Percentiles rank a stretch among this genome's conserved stretches.
phyloP scores from a whole-genome alignment of 2,888 invertebrate genomes.

The Noctuana brunneofusca region DNA sequence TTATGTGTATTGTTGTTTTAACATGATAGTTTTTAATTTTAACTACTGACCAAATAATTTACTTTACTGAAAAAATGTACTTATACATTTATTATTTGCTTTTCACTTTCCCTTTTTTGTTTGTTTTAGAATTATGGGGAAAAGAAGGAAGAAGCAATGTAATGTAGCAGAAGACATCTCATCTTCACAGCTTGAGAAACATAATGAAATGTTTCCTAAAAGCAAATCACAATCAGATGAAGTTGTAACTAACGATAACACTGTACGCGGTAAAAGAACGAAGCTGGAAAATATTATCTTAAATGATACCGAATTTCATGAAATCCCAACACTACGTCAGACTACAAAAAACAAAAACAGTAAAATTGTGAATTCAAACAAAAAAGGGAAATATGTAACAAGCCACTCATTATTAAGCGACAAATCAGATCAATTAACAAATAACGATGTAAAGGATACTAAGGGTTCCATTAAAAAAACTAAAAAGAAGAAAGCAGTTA shows the following conservation, averaged over 20 bases:
- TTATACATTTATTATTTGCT: not conserved
- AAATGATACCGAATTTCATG: not conserved
- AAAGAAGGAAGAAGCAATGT: constrained; percentile 20
- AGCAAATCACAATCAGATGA: not conserved
- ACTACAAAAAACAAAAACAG: not conserved
- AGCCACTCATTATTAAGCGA: not conserved
- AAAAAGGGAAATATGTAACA: not conserved
- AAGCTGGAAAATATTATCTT: not conserved
- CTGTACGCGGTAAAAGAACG: not conserved
- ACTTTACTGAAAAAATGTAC: no score
- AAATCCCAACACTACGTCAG: not conserved
- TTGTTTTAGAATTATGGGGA: constrained; percentile 14
- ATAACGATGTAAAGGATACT: not conserved
- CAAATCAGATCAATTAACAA: not conserved
- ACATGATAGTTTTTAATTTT: no score
- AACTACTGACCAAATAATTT: no score
- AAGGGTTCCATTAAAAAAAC: not conserved
- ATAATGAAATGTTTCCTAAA: not conserved
- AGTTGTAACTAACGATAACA: not conserved
- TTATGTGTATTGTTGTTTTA: no score
- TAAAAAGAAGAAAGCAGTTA: not conserved
- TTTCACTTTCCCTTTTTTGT: not conserved
- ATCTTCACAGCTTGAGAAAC: not conserved
- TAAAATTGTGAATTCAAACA: not conserved
- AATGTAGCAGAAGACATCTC: not conserved